Conservation (phyloP, 2,797 vertebrate genomes). For the Pelobates cultripes region DNA sequence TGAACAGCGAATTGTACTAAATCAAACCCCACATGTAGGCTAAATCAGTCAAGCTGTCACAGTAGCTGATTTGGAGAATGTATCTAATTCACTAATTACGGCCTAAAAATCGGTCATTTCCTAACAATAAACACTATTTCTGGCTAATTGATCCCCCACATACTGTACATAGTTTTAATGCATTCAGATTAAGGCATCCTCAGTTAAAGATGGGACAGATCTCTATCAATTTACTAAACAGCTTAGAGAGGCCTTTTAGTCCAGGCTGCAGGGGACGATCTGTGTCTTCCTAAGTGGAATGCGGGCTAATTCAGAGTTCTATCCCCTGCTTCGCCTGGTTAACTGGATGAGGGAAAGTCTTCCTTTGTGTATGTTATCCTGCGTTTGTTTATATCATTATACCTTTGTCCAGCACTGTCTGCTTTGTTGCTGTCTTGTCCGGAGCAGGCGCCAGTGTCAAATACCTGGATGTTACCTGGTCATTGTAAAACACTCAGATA, state of each 20-base stretch:
- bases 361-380: constrained; percentile 55
- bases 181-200: too few relatives aligned
- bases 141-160: too few relatives aligned
- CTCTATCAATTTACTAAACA: not conserved
- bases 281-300: not conserved
- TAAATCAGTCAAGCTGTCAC: too few relatives aligned
- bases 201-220: too few relatives aligned
- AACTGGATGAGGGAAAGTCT: constrained; percentile 37
- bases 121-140: too few relatives aligned
- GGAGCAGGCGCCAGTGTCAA: constrained; percentile 44
- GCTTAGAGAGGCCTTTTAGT: not conserved
- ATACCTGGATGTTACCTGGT: constrained; percentile 65
- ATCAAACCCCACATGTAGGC: too few relatives aligned
- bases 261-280: constrained; percentile 1
- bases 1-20: too few relatives aligned
- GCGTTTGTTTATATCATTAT: not conserved
- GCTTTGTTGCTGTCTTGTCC: constrained; percentile 16
- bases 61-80: too few relatives aligned
- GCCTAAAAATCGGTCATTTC: too few relatives aligned
- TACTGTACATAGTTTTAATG: too few relatives aligned
- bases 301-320: not conserved
- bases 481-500: constrained; percentile 70
- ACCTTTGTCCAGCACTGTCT: constrained; percentile 59
- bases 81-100: too few relatives aligned
- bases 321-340: constrained; percentile 39